Base-by-base conservation (phyloP, 2,888 invertebrate species). In the Liodrosophila aerea region DNA sequence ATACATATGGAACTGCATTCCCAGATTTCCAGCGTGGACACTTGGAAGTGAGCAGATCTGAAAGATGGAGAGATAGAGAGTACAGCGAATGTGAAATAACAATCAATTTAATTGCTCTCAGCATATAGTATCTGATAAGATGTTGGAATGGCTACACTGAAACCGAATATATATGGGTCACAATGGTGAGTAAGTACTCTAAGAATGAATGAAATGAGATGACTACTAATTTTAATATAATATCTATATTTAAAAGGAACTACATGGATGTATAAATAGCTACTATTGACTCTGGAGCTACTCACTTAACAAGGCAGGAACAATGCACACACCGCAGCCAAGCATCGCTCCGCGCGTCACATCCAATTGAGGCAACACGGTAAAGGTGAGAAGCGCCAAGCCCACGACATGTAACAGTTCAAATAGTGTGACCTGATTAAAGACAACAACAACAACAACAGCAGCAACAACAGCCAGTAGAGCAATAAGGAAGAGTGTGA, bases 371-470 rank as follows among this genome's bases (percentile, higher is more conserved):
- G 97, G 97, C 31, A 98, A 90, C 37, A 96, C 92, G 30, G 93
- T 89, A 68, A 96, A 94, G 22, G 95, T 92, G 16, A 98, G 91
- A 30, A 96, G 88, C 0, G 94, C 94, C 76, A 95, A 89, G 9
- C 97, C 98, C 33, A 95, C 90, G 0, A 95, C 92, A 83, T 97
- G 94, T 9, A 96, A 89, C 0, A 94, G 93, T 90, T 98, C 98
- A 72, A 95, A 92, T n/a, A 94, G 45, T 47, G 94, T 91, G 5
- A 93, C 91, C 92, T 84, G 65, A 64, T 64, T 58, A 62, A 37
- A 41, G 40, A 56, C 30, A 59, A 39, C 16, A 31, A 7, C 15
- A 41, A 39, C 46, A 47, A 44, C 34, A 39, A 9, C 18, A 60
- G n/a, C 18, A 36, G 36, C 44, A 27, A 5, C 15, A 41, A 37